Percentiles rank a stretch among this genome's conserved stretches.
phyloP scores from a whole-genome alignment of 2,797 vertebrate species.

The Hafferia zeledoni region DNA sequence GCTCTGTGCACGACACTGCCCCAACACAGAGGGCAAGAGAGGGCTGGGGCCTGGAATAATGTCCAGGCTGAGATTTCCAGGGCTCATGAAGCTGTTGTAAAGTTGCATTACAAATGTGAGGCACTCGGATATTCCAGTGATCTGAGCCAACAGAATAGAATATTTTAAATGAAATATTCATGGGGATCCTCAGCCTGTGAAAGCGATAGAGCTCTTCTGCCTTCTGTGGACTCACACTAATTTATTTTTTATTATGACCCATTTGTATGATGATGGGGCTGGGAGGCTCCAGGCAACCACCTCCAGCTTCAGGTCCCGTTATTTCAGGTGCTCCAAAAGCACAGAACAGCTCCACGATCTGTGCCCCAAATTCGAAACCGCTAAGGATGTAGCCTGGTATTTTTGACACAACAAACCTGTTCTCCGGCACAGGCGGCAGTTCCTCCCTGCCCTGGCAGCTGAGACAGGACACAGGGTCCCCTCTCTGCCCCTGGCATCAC shows the following conservation, averaged over 20 bases:
- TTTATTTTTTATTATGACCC: conserved; percentile 54
- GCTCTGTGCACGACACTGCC: background rate
- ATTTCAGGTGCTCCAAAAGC: conserved; percentile 41
- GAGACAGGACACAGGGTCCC: background rate
- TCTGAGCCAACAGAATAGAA: background rate
- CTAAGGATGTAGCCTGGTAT: conserved; percentile 57
- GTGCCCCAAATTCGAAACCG: conserved; percentile 47
- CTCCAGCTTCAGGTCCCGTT: background rate
- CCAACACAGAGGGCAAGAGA: background rate
- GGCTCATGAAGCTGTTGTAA: background rate
- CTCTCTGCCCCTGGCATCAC: background rate
- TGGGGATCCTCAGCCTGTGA: background rate
- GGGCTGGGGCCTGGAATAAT: background rate
- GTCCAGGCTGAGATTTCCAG: background rate
- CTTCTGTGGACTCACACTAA: conserved; percentile 53
- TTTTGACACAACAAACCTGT: background rate
- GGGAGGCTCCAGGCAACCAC: background rate
- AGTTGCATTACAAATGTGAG: background rate
- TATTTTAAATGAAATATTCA: conserved; percentile 50
- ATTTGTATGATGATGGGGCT: conserved; percentile 17
- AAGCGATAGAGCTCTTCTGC: conserved; percentile 10
- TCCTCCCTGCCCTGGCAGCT: background rate
- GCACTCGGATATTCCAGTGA: background rate
- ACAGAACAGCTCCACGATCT: background rate
- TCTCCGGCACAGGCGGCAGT: background rate